Conservation (phyloP, 2,113 vertebrate species). For the Myanophis thanlyinensis region DNA sequence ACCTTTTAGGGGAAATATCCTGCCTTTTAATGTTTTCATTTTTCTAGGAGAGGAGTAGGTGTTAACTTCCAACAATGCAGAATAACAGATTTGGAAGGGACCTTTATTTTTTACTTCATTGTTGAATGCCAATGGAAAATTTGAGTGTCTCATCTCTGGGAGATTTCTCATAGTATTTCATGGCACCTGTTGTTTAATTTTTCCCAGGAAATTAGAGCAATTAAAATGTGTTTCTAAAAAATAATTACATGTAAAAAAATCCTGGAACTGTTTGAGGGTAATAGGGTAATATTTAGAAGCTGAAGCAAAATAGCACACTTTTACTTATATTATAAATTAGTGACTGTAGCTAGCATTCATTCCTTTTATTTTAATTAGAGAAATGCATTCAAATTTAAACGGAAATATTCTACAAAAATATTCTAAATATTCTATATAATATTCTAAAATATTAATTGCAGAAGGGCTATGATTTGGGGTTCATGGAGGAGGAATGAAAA, state of each 20-base stretch:
- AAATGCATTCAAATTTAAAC: not conserved
- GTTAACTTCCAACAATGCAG: no score
- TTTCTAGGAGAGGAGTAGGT: no score
- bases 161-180: not conserved
- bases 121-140: conserved; percentile 12
- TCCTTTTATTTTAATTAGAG: not conserved
- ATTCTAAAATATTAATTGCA: not conserved
- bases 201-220: not conserved
- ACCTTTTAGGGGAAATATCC: no score
- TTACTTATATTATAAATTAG: not conserved
- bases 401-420: no score
- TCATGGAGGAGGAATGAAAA: not conserved
- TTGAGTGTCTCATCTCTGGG: not conserved
- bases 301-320: not conserved
- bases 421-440: no score
- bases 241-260: not conserved
- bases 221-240: not conserved
- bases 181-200: conserved; percentile 23
- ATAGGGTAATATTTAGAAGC: not conserved
- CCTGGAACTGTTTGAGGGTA: not conserved
- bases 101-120: not conserved
- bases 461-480: not conserved
- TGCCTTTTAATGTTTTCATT: no score
- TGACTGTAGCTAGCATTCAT: not conserved
- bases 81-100: not conserved